These are phyloP conservation scores for Trinectes maculatus DNA, from an alignment of 2,113 vertebrate species.

Conservation along the genomic window DNA sequence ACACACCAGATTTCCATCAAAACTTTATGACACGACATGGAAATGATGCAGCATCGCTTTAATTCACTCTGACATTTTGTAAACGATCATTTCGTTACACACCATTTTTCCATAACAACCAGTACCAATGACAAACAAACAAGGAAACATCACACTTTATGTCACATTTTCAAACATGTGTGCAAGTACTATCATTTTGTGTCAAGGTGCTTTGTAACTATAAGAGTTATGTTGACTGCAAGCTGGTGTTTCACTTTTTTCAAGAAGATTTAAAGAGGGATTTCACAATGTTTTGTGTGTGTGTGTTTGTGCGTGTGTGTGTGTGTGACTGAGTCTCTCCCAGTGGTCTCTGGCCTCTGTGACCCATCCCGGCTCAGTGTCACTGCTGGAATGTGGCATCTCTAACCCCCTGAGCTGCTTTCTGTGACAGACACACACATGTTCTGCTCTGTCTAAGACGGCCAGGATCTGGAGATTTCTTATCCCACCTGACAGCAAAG, in stretches of 20 bases:
- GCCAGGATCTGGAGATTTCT: slow-evolving; percentile 11
- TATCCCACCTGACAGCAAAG: slow-evolving; percentile 13
- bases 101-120: slow-evolving; percentile 20
- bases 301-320: not conserved
- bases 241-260: slow-evolving; percentile 8
- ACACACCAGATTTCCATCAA: slow-evolving; percentile 18
- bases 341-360: slow-evolving; percentile 35
- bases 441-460: slow-evolving; percentile 15
- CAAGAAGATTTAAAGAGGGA: not conserved
- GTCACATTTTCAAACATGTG: too few species aligned
- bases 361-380: slow-evolving; percentile 49
- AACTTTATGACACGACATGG: slow-evolving; percentile 9
- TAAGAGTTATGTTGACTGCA: not conserved
- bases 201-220: too few species aligned
- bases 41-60: slow-evolving; percentile 27
- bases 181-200: too few species aligned
- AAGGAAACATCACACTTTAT: too few species aligned
- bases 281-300: slow-evolving; percentile 6
- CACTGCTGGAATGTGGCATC: slow-evolving; percentile 60
- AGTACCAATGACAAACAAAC: too few species aligned
- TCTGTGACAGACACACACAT: slow-evolving; percentile 13
- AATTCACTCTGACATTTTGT: slow-evolving; percentile 13
- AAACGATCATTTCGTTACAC: slow-evolving; percentile 11
- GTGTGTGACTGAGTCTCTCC: slow-evolving; percentile 13
- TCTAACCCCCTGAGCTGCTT: slow-evolving; percentile 44